A percentile compares a stretch with the other conserved stretches of the same genome.
Evolutionary conservation across 1,140 invertebrate genomes (phyloP).

Genomic region (Andrena cerasifolii): DNA sequence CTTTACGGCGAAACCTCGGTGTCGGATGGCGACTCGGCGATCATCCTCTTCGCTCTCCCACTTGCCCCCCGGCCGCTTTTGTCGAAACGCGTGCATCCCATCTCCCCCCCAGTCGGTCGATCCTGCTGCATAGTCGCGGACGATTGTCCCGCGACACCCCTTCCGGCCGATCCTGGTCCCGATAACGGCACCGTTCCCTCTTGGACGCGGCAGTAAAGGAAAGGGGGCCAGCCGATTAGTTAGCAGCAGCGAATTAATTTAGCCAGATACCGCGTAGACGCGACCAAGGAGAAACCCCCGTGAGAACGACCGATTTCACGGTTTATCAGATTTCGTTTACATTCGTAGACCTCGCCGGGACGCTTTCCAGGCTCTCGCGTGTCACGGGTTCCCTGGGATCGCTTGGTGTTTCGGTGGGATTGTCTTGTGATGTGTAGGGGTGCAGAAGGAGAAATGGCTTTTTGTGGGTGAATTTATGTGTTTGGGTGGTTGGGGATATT

Average conservation of each 20-base stretch:
- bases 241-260: constrained; percentile 44
- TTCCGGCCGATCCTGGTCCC: neutral
- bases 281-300: neutral
- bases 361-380: neutral
- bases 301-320: constrained; percentile 38
- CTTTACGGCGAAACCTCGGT: constrained; percentile 66
- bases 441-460: too few relatives aligned
- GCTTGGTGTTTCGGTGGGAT: too few relatives aligned
- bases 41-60: constrained; percentile 12
- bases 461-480: too few relatives aligned
- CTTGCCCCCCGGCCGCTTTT: constrained; percentile 39
- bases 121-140: neutral
- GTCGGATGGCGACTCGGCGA: constrained; percentile 58
- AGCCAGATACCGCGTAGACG: constrained; percentile 21
- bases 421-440: too few relatives aligned
- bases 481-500: too few relatives aligned
- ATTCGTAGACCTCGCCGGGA: neutral
- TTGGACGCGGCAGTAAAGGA: neutral
- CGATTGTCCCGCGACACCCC: neutral
- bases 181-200: constrained; percentile 6
- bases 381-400: too few relatives aligned
- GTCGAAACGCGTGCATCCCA: constrained; percentile 53
- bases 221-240: constrained; percentile 34
- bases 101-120: constrained; percentile 1
- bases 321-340: constrained; percentile 41